Percentiles rank a stretch among this genome's conserved stretches.
phyloP scores from a whole-genome alignment of 2,888 invertebrate species.

The Tenthredo notha region DNA sequence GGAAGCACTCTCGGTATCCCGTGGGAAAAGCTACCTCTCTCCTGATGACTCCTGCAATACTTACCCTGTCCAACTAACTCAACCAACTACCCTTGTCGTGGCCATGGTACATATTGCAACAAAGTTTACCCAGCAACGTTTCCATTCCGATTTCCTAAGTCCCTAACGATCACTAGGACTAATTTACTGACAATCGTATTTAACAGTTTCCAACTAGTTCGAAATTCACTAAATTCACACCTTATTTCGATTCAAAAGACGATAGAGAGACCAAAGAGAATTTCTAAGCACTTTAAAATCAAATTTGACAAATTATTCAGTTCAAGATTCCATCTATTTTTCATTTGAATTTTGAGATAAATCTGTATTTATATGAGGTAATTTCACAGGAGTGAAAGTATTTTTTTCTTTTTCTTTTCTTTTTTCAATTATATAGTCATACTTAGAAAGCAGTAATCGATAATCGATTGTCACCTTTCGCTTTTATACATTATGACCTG shows the following conservation, averaged over 20 bases:
- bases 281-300: background rate
- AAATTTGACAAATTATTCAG: background rate
- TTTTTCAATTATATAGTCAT: background rate
- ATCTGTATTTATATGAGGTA: background rate
- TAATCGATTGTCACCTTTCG: constrained; percentile 11
- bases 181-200: background rate
- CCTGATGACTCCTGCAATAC: constrained; percentile 53
- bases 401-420: background rate
- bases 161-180: background rate
- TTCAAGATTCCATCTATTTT: background rate
- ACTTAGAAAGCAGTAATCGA: background rate
- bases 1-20: constrained; percentile 66
- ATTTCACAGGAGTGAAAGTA: background rate
- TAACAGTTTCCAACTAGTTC: background rate
- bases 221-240: background rate
- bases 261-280: background rate
- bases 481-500: background rate
- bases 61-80: constrained; percentile 41
- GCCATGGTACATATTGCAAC: background rate
- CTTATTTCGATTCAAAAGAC: background rate
- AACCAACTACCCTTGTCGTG: constrained; percentile 10
- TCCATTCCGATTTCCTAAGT: background rate
- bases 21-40: constrained; percentile 13
- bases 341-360: background rate
- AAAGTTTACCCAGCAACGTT: background rate